Evolutionary conservation across 2,797 vertebrate species (phyloP).

Genomic region (Fringilla coelebs): DNA sequence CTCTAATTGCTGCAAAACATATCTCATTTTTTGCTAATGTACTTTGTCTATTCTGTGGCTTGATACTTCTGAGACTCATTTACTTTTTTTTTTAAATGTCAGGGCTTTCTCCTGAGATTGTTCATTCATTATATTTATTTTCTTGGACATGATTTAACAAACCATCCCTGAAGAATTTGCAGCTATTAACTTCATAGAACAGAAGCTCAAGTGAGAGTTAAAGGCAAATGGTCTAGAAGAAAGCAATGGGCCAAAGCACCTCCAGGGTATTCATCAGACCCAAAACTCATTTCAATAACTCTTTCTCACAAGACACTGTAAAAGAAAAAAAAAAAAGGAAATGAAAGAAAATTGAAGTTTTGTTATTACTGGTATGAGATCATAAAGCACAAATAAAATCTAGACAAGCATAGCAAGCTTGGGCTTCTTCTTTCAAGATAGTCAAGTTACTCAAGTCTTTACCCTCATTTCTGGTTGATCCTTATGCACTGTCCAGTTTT

Average conservation of each 20-base stretch:
- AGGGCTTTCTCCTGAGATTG: constrained; percentile 72
- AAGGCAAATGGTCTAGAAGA: constrained; percentile 69
- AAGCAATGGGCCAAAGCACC: constrained; percentile 37
- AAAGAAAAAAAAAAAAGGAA: background rate
- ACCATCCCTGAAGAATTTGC: constrained; percentile 64
- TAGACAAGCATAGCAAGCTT: background rate
- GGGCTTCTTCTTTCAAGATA: background rate
- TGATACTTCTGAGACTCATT: constrained; percentile 66
- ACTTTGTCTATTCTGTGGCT: constrained; percentile 50
- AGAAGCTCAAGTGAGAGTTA: constrained; percentile 66
- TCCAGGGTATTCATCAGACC: constrained; percentile 35
- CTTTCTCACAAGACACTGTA: background rate
- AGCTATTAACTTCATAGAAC: constrained; percentile 69
- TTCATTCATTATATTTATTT: constrained; percentile 79
- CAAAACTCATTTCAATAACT: constrained; percentile 57
- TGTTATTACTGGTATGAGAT: background rate
- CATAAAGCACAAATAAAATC: background rate
- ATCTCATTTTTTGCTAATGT: constrained; percentile 56
- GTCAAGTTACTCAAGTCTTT: background rate
- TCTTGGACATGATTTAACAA: constrained; percentile 76
- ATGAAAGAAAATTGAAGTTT: background rate
- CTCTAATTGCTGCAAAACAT: constrained; percentile 57
- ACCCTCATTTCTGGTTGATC: background rate
- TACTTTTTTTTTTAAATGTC: constrained; percentile 62
- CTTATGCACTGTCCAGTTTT: background rate